Base-by-base conservation (phyloP, 92 coral and sea anemone species). In the Epizoanthus stellaris region DNA sequence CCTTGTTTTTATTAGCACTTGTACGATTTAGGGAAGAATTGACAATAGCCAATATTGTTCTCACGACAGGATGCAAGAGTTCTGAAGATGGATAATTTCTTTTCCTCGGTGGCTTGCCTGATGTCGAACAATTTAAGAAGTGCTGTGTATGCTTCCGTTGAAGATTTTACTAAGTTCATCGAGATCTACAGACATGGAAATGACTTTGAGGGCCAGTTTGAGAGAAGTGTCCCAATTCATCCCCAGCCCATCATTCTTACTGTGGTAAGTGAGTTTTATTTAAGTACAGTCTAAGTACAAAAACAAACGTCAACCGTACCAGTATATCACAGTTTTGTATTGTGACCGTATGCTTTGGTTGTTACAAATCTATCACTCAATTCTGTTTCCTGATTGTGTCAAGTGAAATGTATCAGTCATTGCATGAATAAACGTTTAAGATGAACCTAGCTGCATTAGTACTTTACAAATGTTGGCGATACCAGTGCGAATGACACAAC, bases 111-210 rank as follows among this genome's bases (percentile, higher is more conserved):
- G 23, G 95, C 98, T 47, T 92, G 94, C 53, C 90, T 96, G 4
- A 96, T 96, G 98, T 96, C 98, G 12, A 94, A 88, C 82, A 94
- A 89, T 77, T 80, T 96, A 58, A 90, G 98, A 69, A 85, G 95
- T 67, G 85, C 87, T 53, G 98, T 96, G 16, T 95, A 96, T 81
- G 61, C 93, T 12, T 94, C 98, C 45, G 79, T 96, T 71, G 87
- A 88, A 59, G 98, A 96, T 63, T 75, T 96, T 10, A 85, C 95
- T 67, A 53, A 86, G 12, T 90, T 96, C 82, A 34, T 94, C 20
- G 98, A 91, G 87, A 88, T 89, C 62, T 96, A 96, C 88, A 87
- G 80, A 45, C 89, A 82, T 13, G 98, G 98, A 63, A 96, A 96
- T 62, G 98, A 92, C 74, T 96, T 88, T 69, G 88, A 90, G 45